Evolutionary conservation across 2,888 invertebrate species (phyloP), one percentile per base, ranked within the genome.

Genomic region (Tachina fera): DNA sequence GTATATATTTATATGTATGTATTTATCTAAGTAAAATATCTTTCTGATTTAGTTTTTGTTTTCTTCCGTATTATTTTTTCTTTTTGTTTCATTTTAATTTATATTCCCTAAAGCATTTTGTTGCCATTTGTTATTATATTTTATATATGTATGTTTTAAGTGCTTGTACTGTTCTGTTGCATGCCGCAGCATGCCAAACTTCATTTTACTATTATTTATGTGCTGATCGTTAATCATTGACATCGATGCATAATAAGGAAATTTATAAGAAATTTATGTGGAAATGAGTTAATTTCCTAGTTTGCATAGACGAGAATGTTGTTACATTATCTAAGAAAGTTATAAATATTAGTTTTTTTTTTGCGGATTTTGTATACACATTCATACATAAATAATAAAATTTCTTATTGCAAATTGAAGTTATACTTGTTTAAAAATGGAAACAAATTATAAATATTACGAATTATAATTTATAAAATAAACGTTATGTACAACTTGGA

Each of bases 251-350:
- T 90, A 89, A 88, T 88, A 89, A 90, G 80, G 82, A 84, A 88
- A 83, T 71, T 77, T 56, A 67, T 78, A 83, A 87, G 89, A 89
- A 91, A 91, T 90, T 91, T 91, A 88, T 88, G 88, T 89, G 91
- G 91, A 91, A 91, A 91, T 91, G 89, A 91, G 90, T 90, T 91
- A 90, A 91, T 91, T 91, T 90, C 90, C 90, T 89, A 77, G n/a
- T 84, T 85, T 76, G 78, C 83, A 71, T 60, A 60, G 45, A 19
- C 71, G 67, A 53, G 58, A 72, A 58, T n/a, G 0, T 47, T 71
- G 63, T 61, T 31, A 10, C 9, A 58, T 65, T 49, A 65, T 49
- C 8, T 39, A 39, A n/a, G 9, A 45, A 65, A 22, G n/a, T 22
- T 22, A 22, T 19, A 13, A 19, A 45, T 43, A 16, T n/a, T n/a